Evolutionary conservation across 2,888 invertebrate species (phyloP).

Genomic region (Lochmaea crataegi): DNA sequence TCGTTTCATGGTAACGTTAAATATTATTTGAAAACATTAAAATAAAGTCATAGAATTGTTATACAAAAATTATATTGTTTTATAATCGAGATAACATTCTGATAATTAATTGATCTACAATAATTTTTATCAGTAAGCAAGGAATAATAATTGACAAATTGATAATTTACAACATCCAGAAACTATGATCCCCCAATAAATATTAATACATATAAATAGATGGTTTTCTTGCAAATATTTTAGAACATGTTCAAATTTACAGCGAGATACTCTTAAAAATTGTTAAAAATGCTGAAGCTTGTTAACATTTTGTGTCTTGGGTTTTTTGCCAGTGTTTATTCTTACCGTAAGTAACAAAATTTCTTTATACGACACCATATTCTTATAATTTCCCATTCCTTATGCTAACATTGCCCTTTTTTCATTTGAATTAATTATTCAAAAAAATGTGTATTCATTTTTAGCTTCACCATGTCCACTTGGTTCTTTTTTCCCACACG

Average conservation of each 20-base stretch:
- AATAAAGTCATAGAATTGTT: neutral
- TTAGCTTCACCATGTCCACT: slow-evolving; percentile 21
- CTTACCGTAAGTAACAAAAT: slow-evolving; percentile 6
- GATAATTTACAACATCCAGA: neutral
- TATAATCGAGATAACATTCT: neutral
- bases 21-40: neutral
- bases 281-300: slow-evolving; percentile 7
- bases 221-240: neutral
- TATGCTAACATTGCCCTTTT: too few species aligned
- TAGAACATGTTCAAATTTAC: neutral
- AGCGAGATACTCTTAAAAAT: neutral
- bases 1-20: neutral
- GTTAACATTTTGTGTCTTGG: slow-evolving; percentile 4
- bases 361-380: too few species aligned
- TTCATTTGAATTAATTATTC: too few species aligned
- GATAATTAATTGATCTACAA: neutral
- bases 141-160: neutral
- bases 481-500: slow-evolving; percentile 14
- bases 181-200: slow-evolving; percentile 1
- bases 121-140: neutral
- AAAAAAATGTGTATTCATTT: neutral
- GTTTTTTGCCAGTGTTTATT: neutral
- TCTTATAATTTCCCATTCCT: too few species aligned
- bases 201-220: neutral
- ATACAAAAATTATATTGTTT: neutral